These are phyloP conservation scores for Pleuronectes platessa DNA, from an alignment of 2,113 vertebrate species.

Conservation along the genomic window DNA sequence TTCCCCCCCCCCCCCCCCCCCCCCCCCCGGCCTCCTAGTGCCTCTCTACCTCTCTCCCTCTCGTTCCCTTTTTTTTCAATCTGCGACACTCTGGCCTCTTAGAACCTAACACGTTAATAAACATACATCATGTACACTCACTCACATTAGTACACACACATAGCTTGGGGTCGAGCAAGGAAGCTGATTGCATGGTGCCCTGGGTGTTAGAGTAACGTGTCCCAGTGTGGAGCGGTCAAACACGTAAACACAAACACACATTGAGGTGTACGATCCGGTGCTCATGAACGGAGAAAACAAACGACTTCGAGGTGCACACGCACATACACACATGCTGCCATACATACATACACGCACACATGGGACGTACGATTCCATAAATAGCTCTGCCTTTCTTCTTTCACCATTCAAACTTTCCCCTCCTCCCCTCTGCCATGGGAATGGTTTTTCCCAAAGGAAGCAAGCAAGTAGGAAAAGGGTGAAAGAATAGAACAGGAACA, in stretches of 20 bases:
- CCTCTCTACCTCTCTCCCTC: neutral
- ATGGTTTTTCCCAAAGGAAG: constrained; percentile 34
- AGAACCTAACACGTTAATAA: neutral
- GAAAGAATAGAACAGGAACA: constrained; percentile 4
- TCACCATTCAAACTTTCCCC: constrained; percentile 11
- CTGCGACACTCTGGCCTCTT: constrained; percentile 2
- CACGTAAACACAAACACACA: neutral
- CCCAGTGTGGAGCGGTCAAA: too few relatives aligned
- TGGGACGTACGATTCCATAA: constrained; percentile 41
- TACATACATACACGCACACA: constrained; percentile 1
- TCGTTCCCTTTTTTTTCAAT: constrained; percentile 11
- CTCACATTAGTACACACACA: neutral
- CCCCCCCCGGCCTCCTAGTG: too few relatives aligned
- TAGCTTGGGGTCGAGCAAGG: constrained; percentile 38
- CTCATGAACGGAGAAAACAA: neutral
- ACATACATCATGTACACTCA: neutral
- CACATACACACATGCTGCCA: neutral
- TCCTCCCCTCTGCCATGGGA: constrained; percentile 23
- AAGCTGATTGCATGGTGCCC: constrained; percentile 64
- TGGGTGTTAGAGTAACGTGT: constrained; percentile 41
- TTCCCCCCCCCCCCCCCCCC: neutral
- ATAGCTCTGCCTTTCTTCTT: constrained; percentile 30
- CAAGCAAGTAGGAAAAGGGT: constrained; percentile 32
- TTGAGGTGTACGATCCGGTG: neutral
- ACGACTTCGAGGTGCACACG: neutral